Conservation (phyloP, 2,888 invertebrate genomes). For the Drosophila phalerata region DNA sequence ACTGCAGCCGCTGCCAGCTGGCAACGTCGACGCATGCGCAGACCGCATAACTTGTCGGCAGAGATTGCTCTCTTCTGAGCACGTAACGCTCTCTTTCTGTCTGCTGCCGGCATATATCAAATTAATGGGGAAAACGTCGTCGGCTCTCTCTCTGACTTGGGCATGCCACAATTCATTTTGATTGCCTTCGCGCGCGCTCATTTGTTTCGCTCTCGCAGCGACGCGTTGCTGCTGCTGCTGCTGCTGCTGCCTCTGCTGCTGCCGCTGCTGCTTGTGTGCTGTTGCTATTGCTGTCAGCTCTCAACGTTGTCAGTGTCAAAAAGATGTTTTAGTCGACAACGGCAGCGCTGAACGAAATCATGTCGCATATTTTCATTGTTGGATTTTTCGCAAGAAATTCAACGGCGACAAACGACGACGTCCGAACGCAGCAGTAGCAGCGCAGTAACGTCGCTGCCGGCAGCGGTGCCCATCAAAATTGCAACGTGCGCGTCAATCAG, state of each 20-base stretch:
- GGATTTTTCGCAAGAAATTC: constrained; percentile 70
- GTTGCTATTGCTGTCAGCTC: constrained; percentile 77
- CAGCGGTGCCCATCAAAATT: constrained; percentile 47
- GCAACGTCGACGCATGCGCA: constrained; percentile 55
- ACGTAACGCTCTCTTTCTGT: constrained; percentile 51
- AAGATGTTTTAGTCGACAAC: constrained; percentile 86
- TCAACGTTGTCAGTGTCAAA: constrained; percentile 85
- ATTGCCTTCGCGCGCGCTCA: constrained; percentile 54
- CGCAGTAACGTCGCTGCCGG: constrained; percentile 48
- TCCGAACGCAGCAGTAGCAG: constrained; percentile 38
- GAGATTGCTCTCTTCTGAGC: constrained; percentile 41
- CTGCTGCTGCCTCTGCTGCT: constrained; percentile 57
- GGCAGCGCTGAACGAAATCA: constrained; percentile 85
- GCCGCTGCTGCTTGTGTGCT: constrained; percentile 53
- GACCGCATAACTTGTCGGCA: constrained; percentile 28
- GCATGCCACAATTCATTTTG: constrained; percentile 68
- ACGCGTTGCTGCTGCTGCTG: constrained; percentile 29
- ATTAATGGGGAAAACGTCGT: constrained; percentile 78
- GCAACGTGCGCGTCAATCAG: constrained; percentile 61
- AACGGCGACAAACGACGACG: constrained; percentile 40
- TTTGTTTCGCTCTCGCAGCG: constrained; percentile 53
- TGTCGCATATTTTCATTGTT: constrained; percentile 79
- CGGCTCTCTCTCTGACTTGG: constrained; percentile 60
- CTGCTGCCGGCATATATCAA: constrained; percentile 77
- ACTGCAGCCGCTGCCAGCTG: constrained; percentile 66